These are phyloP conservation scores for Austrofundulus limnaeus DNA, from an alignment of 2,113 vertebrate genomes.

Conservation along the genomic window DNA sequence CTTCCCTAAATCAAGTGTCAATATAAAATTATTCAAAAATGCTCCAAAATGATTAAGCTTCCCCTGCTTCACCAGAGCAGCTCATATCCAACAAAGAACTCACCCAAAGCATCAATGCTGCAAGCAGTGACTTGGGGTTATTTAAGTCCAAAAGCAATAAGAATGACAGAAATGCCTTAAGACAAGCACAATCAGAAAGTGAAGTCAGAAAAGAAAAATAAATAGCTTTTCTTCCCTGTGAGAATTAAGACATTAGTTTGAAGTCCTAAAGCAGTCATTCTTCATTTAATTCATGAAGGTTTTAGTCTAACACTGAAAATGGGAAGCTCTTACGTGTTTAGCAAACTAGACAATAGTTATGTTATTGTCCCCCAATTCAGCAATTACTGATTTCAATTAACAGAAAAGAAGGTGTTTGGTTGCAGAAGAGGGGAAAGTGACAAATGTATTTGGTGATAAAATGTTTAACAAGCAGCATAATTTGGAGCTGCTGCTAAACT, in stretches of 20 bases:
- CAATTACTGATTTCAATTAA: not conserved
- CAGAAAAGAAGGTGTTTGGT: not conserved
- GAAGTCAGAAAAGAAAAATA: not conserved
- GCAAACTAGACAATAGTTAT: no score
- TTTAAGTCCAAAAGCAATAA: not conserved
- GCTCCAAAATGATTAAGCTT: slow-evolving; percentile 47
- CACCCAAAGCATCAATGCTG: slow-evolving; percentile 31
- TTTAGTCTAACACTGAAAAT: not conserved
- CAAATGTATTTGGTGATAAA: not conserved
- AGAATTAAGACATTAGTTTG: not conserved
- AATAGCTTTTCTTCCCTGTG: not conserved
- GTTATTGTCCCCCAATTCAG: no score
- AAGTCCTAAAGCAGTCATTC: not conserved
- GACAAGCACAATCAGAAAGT: not conserved
- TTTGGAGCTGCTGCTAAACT: not conserved
- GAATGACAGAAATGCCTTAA: slow-evolving; percentile 1
- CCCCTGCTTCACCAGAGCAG: slow-evolving; percentile 34
- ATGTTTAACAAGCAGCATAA: not conserved
- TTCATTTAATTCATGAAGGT: not conserved
- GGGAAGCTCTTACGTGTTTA: no score
- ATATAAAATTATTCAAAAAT: slow-evolving; percentile 54
- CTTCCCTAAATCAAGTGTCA: slow-evolving; percentile 51
- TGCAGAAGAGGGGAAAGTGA: not conserved
- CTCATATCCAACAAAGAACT: slow-evolving; percentile 26
- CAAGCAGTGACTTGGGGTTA: slow-evolving; percentile 21